Evolutionary conservation across 2,797 vertebrate species (phyloP), one percentile per base, ranked within the genome.

Genomic region (Parambassis ranga): DNA sequence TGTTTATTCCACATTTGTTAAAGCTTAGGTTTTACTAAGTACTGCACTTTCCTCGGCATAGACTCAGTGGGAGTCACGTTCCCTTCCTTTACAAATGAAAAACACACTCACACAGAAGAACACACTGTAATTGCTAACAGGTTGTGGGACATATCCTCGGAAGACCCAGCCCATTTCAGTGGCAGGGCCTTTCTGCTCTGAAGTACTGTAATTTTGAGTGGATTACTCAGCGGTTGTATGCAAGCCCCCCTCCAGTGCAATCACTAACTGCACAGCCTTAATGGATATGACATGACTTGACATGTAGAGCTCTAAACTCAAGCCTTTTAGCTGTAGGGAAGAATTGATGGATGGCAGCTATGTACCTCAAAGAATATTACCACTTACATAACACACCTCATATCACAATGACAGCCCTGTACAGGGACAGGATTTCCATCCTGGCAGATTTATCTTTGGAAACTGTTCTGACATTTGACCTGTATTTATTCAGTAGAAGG

Each of bases 141-240:
- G n/a, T 59, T 28, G n/a, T 10, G 22, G 43, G 31, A 19, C 52
- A 49, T 67, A 65, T 66, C 42, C 49, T 79, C 42, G 14, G 15
- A 55, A 36, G 38, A 56, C 36, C 33, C 28, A 23, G 31, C 28
- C 15, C 44, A 46, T 51, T 75, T 67, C 18, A 60, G 36, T 74
- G 63, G 27, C 16, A 44, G 30, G 38, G 23, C 65, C 23, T 35
- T 57, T 55, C 42, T 44, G 42, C 61, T 20, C 11, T 30, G 13
- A 51, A 75, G 71, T 71, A 37, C 63, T 26, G 69, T 69, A 0
- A 60, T 78, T 78, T 77, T 72, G 23, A 67, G 64, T 1, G 5
- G 61, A 58, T 83, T 79, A 75, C 30, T 32, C 30, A n/a, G 33
- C 9, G 1, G 13, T 39, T 64, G 8, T 50, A 41, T 41, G 14